Conservation (phyloP, 53 echinoderm and acorn worm species). For the Holothuria scabra region DNA sequence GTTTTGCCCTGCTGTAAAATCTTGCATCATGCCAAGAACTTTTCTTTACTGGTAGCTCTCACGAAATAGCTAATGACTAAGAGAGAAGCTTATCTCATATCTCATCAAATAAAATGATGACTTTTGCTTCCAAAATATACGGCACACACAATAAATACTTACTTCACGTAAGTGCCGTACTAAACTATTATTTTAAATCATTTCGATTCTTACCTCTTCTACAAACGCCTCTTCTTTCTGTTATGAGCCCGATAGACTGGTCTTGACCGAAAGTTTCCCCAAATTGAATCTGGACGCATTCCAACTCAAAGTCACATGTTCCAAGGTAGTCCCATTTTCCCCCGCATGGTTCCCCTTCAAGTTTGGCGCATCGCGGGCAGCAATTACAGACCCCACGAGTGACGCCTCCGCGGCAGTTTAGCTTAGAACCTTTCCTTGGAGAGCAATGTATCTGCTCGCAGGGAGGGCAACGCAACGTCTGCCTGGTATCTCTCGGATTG, state of each 20-base stretch:
- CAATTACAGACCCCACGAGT: slow-evolving; percentile 88
- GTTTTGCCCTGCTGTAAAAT: too few relatives aligned
- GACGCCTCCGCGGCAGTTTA: slow-evolving; percentile 85
- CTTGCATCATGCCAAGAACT: too few relatives aligned
- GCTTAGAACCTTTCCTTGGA: slow-evolving; percentile 80
- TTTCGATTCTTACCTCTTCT: slow-evolving; percentile 26
- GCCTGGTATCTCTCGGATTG: slow-evolving; percentile 19
- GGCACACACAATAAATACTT: too few relatives aligned
- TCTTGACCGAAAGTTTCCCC: neutral
- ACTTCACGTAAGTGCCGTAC: too few relatives aligned
- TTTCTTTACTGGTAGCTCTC: too few relatives aligned
- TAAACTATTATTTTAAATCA: too few relatives aligned
- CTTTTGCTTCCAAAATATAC: too few relatives aligned
- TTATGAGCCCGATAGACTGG: neutral
- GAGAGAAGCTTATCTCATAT: too few relatives aligned
- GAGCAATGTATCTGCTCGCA: slow-evolving; percentile 85
- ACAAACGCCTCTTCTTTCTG: slow-evolving; percentile 33
- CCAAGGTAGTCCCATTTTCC: slow-evolving; percentile 93
- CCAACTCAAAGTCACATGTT: slow-evolving; percentile 77
- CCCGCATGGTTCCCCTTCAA: slow-evolving; percentile 85
- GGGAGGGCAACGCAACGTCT: slow-evolving; percentile 78
- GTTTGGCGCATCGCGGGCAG: slow-evolving; percentile 87
- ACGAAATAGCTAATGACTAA: too few relatives aligned
- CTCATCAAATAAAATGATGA: too few relatives aligned
- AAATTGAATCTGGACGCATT: slow-evolving; percentile 62